Percentiles rank a stretch among this genome's conserved stretches.
Conservation (phyloP, 2,797 vertebrate genomes). For the Enteromius unitaeniatus region DNA sequence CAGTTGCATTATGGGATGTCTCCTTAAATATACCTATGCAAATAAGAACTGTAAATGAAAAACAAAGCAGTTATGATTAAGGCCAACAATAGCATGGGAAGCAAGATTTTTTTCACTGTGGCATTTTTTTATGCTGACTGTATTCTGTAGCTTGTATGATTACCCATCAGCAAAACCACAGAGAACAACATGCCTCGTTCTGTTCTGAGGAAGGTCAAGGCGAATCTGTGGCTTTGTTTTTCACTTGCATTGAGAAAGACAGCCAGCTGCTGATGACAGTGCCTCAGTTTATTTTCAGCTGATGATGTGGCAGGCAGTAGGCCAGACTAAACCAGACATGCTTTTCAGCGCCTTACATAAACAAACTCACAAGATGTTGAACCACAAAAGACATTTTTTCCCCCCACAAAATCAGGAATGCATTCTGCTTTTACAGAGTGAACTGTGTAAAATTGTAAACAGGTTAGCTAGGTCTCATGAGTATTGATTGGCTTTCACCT, state of each 20-base stretch:
- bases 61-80: slow-evolving; percentile 23
- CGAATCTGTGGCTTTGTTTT: slow-evolving; percentile 34
- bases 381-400: slow-evolving; percentile 16
- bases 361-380: slow-evolving; percentile 27
- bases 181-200: slow-evolving; percentile 25
- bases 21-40: slow-evolving; percentile 41
- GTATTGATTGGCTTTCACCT: slow-evolving; percentile 50
- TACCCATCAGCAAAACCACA: slow-evolving; percentile 50
- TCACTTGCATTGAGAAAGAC: slow-evolving; percentile 24
- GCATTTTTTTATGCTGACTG: slow-evolving; percentile 55
- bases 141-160: slow-evolving; percentile 44
- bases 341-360: slow-evolving; percentile 32
- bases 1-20: slow-evolving; percentile 46
- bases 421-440: slow-evolving; percentile 32
- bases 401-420: slow-evolving; percentile 25
- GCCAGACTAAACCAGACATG: slow-evolving; percentile 29
- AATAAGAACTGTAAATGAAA: slow-evolving; percentile 42
- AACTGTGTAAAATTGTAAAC: slow-evolving; percentile 39
- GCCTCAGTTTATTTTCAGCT: slow-evolving; percentile 48
- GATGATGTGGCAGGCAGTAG: slow-evolving; percentile 33
- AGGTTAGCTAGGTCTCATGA: slow-evolving; percentile 19
- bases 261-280: slow-evolving; percentile 37
- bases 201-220: slow-evolving; percentile 42
- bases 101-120: neutral
- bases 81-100: slow-evolving; percentile 14